Conservation (phyloP, 2,888 invertebrate species). For the Ectropis crepuscularia region DNA sequence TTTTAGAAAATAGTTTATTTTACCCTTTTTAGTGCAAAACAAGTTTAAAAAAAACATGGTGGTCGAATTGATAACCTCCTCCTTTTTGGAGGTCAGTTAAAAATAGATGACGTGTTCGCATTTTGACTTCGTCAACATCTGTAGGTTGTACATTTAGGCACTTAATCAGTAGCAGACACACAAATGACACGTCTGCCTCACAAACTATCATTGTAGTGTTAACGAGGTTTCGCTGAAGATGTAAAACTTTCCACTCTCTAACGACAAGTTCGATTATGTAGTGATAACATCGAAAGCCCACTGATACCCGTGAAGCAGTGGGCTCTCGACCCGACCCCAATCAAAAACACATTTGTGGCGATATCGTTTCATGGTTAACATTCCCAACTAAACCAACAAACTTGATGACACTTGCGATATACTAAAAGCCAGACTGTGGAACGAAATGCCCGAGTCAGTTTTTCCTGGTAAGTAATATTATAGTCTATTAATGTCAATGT, state of each 20-base stretch:
- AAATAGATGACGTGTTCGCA: neutral
- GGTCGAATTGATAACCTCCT: too few relatives aligned
- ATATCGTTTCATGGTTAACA: neutral
- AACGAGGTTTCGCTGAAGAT: constrained; percentile 7
- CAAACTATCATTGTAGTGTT: constrained; percentile 1
- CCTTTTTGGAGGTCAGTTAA: too few relatives aligned
- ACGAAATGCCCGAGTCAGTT: too few relatives aligned
- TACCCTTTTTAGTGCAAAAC: too few relatives aligned
- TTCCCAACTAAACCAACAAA: too few relatives aligned
- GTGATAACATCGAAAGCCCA: constrained; percentile 33
- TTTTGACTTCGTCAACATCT: neutral
- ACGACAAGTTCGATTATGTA: constrained; percentile 37
- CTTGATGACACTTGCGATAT: too few relatives aligned
- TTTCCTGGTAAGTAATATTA: too few relatives aligned
- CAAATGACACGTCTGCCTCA: neutral
- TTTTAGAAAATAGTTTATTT: too few relatives aligned
- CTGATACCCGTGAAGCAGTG: constrained; percentile 16
- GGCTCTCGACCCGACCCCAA: constrained; percentile 17
- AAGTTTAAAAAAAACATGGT: too few relatives aligned
- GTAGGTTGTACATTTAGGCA: neutral
- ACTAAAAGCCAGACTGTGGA: too few relatives aligned
- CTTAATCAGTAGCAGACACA: neutral
- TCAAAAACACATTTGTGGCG: constrained; percentile 27
- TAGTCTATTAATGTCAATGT: too few relatives aligned
- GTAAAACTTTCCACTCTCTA: constrained; percentile 34